Evolutionary conservation across 2,888 invertebrate genomes (phyloP).

Genomic region (Drosophila monieri): DNA sequence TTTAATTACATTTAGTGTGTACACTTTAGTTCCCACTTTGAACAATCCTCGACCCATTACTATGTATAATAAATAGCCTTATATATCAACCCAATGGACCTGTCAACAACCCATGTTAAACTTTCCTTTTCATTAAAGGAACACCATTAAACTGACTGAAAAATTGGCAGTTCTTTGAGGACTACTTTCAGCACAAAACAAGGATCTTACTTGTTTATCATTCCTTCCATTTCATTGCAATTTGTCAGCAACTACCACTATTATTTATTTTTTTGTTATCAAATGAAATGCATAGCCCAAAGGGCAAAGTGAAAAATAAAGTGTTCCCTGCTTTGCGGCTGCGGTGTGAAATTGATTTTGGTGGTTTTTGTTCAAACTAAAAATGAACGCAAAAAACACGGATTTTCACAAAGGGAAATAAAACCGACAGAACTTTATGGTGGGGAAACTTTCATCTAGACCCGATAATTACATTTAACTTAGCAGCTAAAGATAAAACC

Average conservation of each 20-base stretch:
- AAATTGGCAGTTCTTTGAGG: slow-evolving; percentile 60
- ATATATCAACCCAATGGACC: slow-evolving; percentile 59
- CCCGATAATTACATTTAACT: slow-evolving; percentile 8
- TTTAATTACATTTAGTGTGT: no score
- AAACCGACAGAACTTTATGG: slow-evolving; percentile 17
- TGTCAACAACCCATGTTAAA: slow-evolving; percentile 50
- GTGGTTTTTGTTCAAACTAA: slow-evolving; percentile 61
- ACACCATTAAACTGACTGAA: slow-evolving; percentile 18
- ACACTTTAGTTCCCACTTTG: background rate
- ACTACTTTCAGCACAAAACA: slow-evolving; percentile 59
- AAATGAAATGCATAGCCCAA: slow-evolving; percentile 5
- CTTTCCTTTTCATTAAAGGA: background rate
- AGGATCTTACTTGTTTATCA: background rate
- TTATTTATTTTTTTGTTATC: slow-evolving; percentile 6
- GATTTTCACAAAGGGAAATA: slow-evolving; percentile 34
- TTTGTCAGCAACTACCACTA: slow-evolving; percentile 56
- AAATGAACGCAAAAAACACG: slow-evolving; percentile 47
- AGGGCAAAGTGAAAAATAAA: slow-evolving; percentile 17
- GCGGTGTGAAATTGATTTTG: slow-evolving; percentile 46
- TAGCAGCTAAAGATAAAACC: background rate
- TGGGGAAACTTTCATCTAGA: slow-evolving; percentile 10
- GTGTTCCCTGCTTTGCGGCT: slow-evolving; percentile 63
- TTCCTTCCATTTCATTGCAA: slow-evolving; percentile 27
- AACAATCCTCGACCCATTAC: background rate
- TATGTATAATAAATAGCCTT: slow-evolving; percentile 50